Base-by-base conservation (phyloP, 2,888 invertebrate species). In the Limulus polyphemus region DNA sequence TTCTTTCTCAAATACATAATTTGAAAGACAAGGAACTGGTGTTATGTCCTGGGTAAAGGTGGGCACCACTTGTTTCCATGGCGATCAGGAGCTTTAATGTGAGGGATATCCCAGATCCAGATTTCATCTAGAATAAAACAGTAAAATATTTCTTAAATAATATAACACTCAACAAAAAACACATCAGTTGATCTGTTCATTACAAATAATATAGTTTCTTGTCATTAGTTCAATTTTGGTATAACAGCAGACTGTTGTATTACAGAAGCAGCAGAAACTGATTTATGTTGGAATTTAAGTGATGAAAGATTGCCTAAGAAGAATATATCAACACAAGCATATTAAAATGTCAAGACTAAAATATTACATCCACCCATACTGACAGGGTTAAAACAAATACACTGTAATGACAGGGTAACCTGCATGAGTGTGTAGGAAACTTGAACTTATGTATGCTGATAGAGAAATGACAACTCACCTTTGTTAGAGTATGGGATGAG, bases 101-200 rank as follows among this genome's bases (percentile, higher is more conserved):
- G 65, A 12, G 68, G 64, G 46, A 64, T 62, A 58, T 69, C 68
- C 68, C 68, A 68, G 55, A 61, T 64, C 69, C 69, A 69, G 2
- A 67, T 66, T 55, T 68, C 56, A 65, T 69, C 69, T 68, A 50
- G 32, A 55, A 56, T 17, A 3, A 59, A 47, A 7, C 2, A 57
- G 49, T 13, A 47, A 47, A 47, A 57, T 14, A 47, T 48, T 47
- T 14, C 49, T 47, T 56, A 56, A n/a, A 12, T 5, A 46, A 47
- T 46, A 46, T 13, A 10, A 17, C 13, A 55, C 13, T 46, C 17
- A 32, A 32, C 16, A 55, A 16, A 55, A 14, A 16, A 32, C 16
- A 48, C 17, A 14, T 48, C 13, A n/a, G n/a, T 10, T 47, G 14
- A 57, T 2, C n/a, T 57, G 47, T 48, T 14, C 10, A 48, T 46